Evolutionary conservation across 2,797 vertebrate species (phyloP), one percentile per base, ranked within the genome.

Genomic region (Oreochromis mossambicus): DNA sequence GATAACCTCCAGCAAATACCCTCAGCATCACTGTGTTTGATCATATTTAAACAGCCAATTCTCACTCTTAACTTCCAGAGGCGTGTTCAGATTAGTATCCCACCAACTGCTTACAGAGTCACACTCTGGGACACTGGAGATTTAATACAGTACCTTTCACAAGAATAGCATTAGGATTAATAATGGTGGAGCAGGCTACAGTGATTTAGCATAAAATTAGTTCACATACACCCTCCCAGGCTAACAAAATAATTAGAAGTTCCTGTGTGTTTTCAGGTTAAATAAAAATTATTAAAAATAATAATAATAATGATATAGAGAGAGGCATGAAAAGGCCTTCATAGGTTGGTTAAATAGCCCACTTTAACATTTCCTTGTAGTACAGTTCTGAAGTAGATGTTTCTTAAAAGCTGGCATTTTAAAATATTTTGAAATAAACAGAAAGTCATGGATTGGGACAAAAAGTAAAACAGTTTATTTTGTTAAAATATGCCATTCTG

Each of bases 91-190:
- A 94, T 94, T 94, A 93, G 88, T 86, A 92, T 88, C 90, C 89
- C 78, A 87, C 83, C 88, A 84, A 80, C 88, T 88, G 83, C 92
- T 92, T 70, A 78, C 66, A 81, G 79, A 91, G 81, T 85, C 83
- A 83, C 89, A 91, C 92, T 92, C 83, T 86, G 90, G 87, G 86
- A 93, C 83, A 68, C 84, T 26, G 54, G 81, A 86, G 88, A 93
- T 91, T 93, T 90, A 93, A 94, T 88, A 85, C 84, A 81, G 84
- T 85, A 91, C 89, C 77, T 85, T 91, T 92, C 88, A 89, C 87
- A 87, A 91, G 78, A 90, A 63, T 78, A 84, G 84, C 84, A 91
- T 94, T 94, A 94, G 92, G 87, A 95, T 95, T 95, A 91, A 94
- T 94, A 86, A 90, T 79, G 83, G 83, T 78, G 82, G 77, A 87